Conservation (phyloP, 1,140 invertebrate species). For the Aradophagus sp. region DNA sequence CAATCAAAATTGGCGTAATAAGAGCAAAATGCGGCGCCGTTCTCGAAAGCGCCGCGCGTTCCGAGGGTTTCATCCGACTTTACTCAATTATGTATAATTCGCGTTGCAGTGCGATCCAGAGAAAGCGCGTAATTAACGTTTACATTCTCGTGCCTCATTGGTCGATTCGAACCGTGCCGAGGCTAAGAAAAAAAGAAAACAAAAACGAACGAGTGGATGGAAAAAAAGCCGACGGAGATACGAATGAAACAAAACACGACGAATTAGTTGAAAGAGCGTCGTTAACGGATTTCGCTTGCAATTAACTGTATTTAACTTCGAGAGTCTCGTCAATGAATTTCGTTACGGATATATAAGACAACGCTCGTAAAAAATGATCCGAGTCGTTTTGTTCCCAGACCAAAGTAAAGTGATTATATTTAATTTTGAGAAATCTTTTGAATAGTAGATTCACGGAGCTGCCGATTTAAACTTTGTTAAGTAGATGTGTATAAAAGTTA, state of each 20-base stretch:
- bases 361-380: no score
- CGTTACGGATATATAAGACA: no score
- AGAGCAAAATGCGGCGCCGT: conserved; percentile 11
- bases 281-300: no score
- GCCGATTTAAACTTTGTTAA: no score
- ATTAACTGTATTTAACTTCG: no score
- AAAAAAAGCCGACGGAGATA: not conserved
- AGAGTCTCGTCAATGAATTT: no score
- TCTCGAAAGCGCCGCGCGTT: conserved; percentile 25
- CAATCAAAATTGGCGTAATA: conserved; percentile 24
- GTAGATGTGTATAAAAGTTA: no score
- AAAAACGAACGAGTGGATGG: not conserved
- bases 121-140: conserved; percentile 33
- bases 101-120: conserved; percentile 5
- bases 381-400: no score
- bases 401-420: no score
- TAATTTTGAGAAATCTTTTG: no score
- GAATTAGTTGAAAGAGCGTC: no score
- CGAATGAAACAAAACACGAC: not conserved
- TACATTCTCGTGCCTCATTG: conserved; percentile 18
- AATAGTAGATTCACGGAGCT: no score
- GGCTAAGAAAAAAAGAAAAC: conserved; percentile 8
- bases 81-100: conserved; percentile 35
- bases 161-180: conserved; percentile 21
- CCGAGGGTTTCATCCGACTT: conserved; percentile 15